These are phyloP conservation scores for Cossypha polioptera DNA, from an alignment of 2,797 vertebrate genomes.

Conservation along the genomic window DNA sequence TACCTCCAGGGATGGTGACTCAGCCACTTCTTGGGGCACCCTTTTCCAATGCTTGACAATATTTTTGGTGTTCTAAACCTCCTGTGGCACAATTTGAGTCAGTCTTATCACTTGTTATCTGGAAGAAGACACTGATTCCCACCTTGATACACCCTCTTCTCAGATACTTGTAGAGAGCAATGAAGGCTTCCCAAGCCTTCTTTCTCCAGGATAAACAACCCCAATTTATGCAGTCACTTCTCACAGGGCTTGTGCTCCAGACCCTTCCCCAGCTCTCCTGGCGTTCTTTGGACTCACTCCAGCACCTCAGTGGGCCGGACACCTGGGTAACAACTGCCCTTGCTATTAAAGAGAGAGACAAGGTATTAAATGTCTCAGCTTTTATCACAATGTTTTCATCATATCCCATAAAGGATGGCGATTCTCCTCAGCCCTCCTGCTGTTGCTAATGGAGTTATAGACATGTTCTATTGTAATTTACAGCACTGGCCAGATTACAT, in stretches of 20 bases:
- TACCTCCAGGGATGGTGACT: not conserved
- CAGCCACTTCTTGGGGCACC: not conserved
- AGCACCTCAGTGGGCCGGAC: not conserved
- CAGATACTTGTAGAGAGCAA: too few species aligned
- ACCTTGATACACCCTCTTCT: not conserved
- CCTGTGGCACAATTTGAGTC: not conserved
- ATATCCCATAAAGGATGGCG: not conserved
- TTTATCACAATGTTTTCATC: not conserved
- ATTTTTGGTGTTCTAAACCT: not conserved
- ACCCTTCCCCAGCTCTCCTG: not conserved
- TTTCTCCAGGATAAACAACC: not conserved
- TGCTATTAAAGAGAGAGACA: not conserved
- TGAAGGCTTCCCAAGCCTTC: not conserved
- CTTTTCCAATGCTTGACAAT: not conserved
- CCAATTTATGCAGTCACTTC: not conserved
- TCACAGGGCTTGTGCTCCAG: not conserved
- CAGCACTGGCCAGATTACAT: not conserved
- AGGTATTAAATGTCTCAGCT: not conserved
- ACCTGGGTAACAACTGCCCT: not conserved
- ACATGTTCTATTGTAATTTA: too few species aligned
- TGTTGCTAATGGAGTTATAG: not conserved
- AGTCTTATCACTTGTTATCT: not conserved
- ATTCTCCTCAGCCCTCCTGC: not conserved
- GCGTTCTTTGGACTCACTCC: too few species aligned
- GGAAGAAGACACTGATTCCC: not conserved